These are phyloP conservation scores for Dipodomys ordii DNA, from an alignment of 2,113 vertebrate species.

Conservation along the genomic window DNA sequence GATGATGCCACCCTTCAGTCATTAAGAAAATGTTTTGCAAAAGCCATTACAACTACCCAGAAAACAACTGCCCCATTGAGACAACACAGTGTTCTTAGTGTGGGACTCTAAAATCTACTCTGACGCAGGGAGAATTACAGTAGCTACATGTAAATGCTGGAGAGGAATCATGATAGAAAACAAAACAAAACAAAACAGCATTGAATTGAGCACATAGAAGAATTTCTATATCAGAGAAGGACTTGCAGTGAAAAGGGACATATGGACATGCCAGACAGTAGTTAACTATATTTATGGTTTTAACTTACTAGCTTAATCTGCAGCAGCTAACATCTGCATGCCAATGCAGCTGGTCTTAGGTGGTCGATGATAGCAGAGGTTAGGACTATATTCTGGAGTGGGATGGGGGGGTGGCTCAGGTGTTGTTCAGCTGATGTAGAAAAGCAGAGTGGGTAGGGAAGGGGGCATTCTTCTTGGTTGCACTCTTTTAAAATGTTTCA, in stretches of 20 bases:
- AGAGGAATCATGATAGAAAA: neutral
- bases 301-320: conserved; percentile 45
- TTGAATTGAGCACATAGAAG: neutral
- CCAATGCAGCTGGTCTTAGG: conserved; percentile 29
- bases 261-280: neutral
- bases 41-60: conserved; percentile 1
- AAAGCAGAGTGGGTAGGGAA: neutral
- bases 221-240: neutral
- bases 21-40: conserved; percentile 53
- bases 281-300: conserved; percentile 51
- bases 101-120: fast-evolving
- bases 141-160: neutral
- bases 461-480: neutral
- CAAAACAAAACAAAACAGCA: neutral
- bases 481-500: conserved; percentile 35
- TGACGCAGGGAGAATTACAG: neutral
- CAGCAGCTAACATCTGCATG: conserved; percentile 50
- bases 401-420: conserved; percentile 56
- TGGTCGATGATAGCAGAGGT: conserved; percentile 12
- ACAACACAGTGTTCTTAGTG: neutral
- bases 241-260: neutral
- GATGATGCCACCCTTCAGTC: neutral
- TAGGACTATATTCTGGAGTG: neutral
- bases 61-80: neutral
- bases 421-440: conserved; percentile 67